Percentiles rank a stretch among this genome's conserved stretches.
These are phyloP conservation scores for Leucophenga maculata DNA, from an alignment of 2,888 invertebrate species.

Conservation along the genomic window DNA sequence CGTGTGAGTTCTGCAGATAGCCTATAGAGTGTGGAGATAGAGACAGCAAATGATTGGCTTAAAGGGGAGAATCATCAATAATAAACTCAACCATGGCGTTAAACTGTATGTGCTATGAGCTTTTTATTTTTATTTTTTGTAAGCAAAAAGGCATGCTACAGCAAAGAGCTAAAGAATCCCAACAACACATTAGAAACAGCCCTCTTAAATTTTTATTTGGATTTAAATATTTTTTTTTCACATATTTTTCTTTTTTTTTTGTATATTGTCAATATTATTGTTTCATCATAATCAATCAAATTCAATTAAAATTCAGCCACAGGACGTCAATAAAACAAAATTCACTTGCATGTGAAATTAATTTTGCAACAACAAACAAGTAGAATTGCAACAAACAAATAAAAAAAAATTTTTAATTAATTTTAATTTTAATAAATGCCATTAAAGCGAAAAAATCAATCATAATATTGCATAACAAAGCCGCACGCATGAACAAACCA, in stretches of 20 bases:
- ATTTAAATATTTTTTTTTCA: background rate
- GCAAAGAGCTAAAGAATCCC: no score
- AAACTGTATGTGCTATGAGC: no score
- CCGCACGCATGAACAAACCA: background rate
- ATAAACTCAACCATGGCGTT: no score
- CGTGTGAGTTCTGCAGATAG: no score
- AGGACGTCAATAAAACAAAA: conserved; percentile 31
- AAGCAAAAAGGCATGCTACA: no score
- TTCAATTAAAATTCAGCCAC: conserved; percentile 58
- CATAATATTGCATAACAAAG: conserved; percentile 20
- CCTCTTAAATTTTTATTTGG: background rate
- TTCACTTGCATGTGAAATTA: conserved; percentile 29
- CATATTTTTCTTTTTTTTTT: background rate
- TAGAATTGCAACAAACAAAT: background rate
- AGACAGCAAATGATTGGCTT: no score
- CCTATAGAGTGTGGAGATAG: no score
- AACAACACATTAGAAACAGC: no score
- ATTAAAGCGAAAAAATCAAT: conserved; percentile 34
- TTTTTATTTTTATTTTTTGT: no score
- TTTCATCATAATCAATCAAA: conserved; percentile 58
- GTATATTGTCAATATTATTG: background rate
- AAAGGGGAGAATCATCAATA: no score
- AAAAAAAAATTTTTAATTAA: conserved; percentile 37
- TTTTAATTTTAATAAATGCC: conserved; percentile 36
- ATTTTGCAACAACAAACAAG: conserved; percentile 8